These are phyloP conservation scores for Lepus americanus DNA, from an alignment of 2,113 vertebrate species.

Conservation along the genomic window DNA sequence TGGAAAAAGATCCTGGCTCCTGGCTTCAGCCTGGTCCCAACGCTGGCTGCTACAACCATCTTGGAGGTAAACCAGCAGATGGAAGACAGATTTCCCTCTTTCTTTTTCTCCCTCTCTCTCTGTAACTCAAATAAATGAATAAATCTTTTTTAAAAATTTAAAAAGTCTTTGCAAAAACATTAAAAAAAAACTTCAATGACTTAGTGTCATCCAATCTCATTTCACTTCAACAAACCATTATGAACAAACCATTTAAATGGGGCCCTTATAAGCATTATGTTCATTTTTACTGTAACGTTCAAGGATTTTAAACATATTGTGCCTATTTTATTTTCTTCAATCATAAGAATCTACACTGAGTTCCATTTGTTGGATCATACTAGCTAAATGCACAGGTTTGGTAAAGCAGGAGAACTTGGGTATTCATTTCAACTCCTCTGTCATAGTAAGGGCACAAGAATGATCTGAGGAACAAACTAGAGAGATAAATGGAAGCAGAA, in stretches of 20 bases:
- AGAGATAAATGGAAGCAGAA: not conserved
- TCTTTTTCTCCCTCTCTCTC: too few relatives aligned
- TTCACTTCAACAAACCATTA: not conserved
- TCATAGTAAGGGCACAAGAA: not conserved
- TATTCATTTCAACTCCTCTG: not conserved
- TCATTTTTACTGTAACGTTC: not conserved
- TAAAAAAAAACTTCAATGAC: conserved; percentile 81
- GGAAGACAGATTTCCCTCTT: too few relatives aligned
- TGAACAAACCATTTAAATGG: not conserved
- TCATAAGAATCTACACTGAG: not conserved
- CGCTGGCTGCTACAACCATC: too few relatives aligned
- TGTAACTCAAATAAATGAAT: too few relatives aligned
- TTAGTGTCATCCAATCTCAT: conserved; percentile 60
- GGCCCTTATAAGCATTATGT: not conserved
- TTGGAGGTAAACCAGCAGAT: too few relatives aligned
- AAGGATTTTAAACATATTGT: not conserved
- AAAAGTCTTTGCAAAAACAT: too few relatives aligned
- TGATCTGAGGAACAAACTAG: not conserved
- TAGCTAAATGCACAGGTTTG: conserved; percentile 3
- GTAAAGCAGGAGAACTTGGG: not conserved
- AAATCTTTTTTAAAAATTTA: conserved; percentile 70
- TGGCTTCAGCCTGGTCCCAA: too few relatives aligned
- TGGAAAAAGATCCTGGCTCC: too few relatives aligned
- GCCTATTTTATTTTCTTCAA: not conserved
- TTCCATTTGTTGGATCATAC: not conserved